Evolutionary conservation across 2,888 invertebrate species (phyloP).

Genomic region (Ectemnius lituratus): DNA sequence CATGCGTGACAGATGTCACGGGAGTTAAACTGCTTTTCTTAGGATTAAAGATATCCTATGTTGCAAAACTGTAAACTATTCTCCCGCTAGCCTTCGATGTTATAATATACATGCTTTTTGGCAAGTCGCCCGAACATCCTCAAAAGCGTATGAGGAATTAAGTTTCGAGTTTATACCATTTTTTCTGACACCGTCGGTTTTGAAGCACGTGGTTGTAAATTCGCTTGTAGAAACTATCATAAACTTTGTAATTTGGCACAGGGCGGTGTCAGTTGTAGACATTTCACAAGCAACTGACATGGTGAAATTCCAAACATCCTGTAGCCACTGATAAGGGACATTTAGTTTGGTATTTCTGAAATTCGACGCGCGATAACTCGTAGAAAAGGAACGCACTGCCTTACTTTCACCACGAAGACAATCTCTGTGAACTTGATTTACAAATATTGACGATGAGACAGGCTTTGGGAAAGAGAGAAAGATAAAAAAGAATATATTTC

Average conservation of each 20-base stretch:
- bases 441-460: no score
- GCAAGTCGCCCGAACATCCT: conserved; percentile 17
- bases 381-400: no score
- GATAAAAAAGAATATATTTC: no score
- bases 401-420: no score
- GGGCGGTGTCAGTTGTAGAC: conserved; percentile 1
- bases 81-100: background rate
- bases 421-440: no score
- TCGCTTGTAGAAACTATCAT: conserved; percentile 13
- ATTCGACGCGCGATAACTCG: conserved; percentile 1
- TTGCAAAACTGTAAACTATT: no score
- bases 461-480: no score
- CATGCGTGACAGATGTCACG: background rate
- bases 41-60: no score
- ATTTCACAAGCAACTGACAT: background rate
- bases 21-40: no score
- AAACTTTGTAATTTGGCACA: conserved; percentile 2
- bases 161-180: conserved; percentile 15
- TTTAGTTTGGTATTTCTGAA: no score
- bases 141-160: conserved; percentile 15
- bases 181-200: background rate
- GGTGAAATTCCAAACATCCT: background rate
- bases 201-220: background rate
- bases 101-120: conserved; percentile 20
- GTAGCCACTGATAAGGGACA: background rate